These are phyloP conservation scores for Brachionus calyciflorus DNA, from an alignment of 1,140 invertebrate genomes.

Conservation along the genomic window DNA sequence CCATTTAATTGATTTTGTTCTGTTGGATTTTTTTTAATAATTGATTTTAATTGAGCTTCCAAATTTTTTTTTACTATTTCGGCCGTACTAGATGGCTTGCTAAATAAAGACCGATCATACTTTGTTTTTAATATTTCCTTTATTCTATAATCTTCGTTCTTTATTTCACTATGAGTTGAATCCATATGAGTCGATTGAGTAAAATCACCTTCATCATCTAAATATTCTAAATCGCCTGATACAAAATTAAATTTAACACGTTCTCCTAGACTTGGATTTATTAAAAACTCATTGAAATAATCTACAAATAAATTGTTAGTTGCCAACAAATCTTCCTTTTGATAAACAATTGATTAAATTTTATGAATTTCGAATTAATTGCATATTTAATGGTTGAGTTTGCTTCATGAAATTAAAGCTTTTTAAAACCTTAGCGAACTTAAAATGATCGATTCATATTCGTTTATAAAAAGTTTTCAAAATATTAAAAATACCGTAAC, in stretches of 20 bases:
- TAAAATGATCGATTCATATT: no score
- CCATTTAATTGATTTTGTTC: no score
- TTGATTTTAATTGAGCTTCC: slow-evolving; percentile 27
- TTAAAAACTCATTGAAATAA: slow-evolving; percentile 38
- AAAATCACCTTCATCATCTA: not conserved
- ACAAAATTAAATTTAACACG: slow-evolving; percentile 34
- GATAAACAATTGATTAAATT: no score
- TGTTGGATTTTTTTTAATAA: slow-evolving; percentile 34
- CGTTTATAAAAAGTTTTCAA: no score
- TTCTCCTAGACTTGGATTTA: slow-evolving; percentile 12
- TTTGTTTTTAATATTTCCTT: not conserved
- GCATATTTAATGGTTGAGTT: not conserved
- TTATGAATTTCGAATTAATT: no score
- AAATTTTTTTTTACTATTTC: slow-evolving; percentile 45
- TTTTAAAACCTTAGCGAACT: no score
- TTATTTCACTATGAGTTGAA: not conserved
- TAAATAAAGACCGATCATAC: not conserved
- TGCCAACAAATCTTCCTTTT: slow-evolving; percentile 10
- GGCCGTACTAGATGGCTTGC: not conserved
- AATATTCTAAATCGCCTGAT: slow-evolving; percentile 8
- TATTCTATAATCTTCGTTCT: not conserved
- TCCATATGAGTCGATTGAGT: not conserved
- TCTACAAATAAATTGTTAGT: slow-evolving; percentile 40
- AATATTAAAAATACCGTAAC: no score
- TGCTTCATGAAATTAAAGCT: no score